These are phyloP conservation scores for Alces alces DNA, from an alignment of 2,113 vertebrate genomes.

Conservation along the genomic window DNA sequence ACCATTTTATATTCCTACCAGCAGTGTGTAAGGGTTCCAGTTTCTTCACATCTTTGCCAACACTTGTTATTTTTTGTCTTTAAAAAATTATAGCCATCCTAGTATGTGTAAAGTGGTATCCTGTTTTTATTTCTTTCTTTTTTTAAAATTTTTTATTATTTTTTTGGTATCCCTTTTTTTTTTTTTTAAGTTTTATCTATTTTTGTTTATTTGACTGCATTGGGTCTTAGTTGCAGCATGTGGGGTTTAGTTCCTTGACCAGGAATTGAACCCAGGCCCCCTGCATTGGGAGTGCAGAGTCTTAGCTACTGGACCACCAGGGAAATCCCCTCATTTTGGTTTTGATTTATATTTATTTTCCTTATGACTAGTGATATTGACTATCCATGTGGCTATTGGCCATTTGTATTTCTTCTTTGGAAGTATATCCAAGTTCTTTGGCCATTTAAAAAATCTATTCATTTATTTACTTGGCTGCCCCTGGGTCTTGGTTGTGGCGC, in stretches of 20 bases:
- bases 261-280: not conserved
- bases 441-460: not conserved
- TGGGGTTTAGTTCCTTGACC: not conserved
- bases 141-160: too few relatives aligned
- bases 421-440: not conserved
- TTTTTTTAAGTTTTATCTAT: not conserved
- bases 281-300: not conserved
- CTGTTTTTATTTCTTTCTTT: too few relatives aligned
- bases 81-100: not conserved
- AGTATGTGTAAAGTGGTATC: not conserved
- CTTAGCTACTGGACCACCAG: not conserved
- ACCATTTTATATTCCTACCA: not conserved
- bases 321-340: not conserved
- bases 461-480: not conserved
- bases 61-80: not conserved
- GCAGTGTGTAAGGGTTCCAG: not conserved
- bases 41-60: not conserved
- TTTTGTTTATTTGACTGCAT: not conserved
- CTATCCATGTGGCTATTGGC: not conserved
- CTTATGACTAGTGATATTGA: not conserved
- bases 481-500: not conserved
- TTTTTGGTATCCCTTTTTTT: too few relatives aligned
- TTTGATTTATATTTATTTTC: not conserved
- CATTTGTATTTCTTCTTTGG: not conserved
- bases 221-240: not conserved